A percentile compares a stretch with the other conserved stretches of the same genome.
phyloP scores from a whole-genome alignment of 2,113 vertebrate species.

The Ardeotis arabs region DNA sequence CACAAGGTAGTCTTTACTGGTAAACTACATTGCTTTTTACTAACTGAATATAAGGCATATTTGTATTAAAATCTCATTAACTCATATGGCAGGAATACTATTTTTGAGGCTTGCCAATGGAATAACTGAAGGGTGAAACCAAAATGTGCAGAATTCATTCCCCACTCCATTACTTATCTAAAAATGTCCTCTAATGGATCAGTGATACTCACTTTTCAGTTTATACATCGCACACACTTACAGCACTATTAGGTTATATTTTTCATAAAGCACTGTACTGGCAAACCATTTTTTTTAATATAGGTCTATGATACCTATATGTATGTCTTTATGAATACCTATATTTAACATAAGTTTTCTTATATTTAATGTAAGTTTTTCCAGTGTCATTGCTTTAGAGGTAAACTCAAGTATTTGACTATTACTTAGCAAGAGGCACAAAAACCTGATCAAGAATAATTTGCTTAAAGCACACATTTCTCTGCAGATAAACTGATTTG shows the following conservation, averaged over 20 bases:
- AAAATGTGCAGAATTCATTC: neutral
- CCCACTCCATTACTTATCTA: neutral
- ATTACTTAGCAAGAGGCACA: neutral
- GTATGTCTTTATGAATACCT: neutral
- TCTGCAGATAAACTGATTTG: neutral
- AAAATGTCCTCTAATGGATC: neutral
- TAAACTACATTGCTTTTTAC: neutral
- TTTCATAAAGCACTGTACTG: neutral
- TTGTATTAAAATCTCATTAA: neutral
- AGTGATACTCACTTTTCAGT: neutral
- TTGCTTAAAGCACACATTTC: neutral
- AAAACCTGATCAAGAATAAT: neutral
- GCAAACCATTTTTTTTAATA: neutral
- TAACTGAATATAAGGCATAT: neutral
- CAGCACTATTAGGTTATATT: neutral
- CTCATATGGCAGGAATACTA: neutral
- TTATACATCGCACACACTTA: neutral
- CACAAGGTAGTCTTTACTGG: neutral
- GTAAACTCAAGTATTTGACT: neutral
- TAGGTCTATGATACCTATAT: fast-evolving
- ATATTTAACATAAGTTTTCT: neutral
- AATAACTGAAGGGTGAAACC: neutral
- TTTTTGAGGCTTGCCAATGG: neutral
- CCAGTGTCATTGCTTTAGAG: neutral
- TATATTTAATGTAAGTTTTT: neutral